Evolutionary conservation across 1,140 invertebrate genomes (phyloP).

Genomic region (Pseudobourletiella spinata): DNA sequence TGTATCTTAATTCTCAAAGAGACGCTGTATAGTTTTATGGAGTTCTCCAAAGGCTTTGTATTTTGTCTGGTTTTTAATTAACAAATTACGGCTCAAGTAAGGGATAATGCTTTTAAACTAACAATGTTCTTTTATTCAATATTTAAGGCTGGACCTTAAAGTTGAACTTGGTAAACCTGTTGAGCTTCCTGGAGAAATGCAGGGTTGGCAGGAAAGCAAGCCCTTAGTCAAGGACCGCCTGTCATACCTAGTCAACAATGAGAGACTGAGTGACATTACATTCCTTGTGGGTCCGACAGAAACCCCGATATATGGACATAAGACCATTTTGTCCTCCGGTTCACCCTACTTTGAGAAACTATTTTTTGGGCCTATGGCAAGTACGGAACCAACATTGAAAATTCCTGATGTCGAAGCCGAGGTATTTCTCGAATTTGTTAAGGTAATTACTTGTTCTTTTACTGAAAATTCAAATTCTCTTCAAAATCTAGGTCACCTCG

Average conservation of each 20-base stretch:
- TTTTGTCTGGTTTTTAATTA: not conserved
- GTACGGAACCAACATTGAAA: conserved; percentile 15
- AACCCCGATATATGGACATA: conserved; percentile 29
- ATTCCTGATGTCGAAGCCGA: conserved; percentile 35
- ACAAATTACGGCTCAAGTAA: no score
- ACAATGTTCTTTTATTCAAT: not conserved
- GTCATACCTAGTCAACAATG: conserved; percentile 31
- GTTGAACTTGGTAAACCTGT: not conserved
- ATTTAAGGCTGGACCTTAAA: not conserved
- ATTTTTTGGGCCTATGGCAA: conserved; percentile 34
- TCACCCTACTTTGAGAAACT: conserved; percentile 27
- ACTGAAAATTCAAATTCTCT: not conserved
- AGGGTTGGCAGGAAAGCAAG: conserved; percentile 34
- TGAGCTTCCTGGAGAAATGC: not conserved
- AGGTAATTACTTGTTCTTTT: conserved; percentile 15
- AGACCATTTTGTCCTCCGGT: conserved; percentile 29
- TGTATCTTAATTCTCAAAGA: not conserved
- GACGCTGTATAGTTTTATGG: no score
- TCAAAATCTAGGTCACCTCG: not conserved
- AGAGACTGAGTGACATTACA: conserved; percentile 28
- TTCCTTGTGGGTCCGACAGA: conserved; percentile 28
- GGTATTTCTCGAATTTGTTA: conserved; percentile 32
- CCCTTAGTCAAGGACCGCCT: conserved; percentile 31
- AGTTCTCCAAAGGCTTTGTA: no score
- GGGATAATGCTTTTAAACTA: no score